A percentile compares a stretch with the other conserved stretches of the same genome.
These are phyloP conservation scores for Stenolophus ochropezus DNA, from an alignment of 2,888 invertebrate species.

Conservation along the genomic window DNA sequence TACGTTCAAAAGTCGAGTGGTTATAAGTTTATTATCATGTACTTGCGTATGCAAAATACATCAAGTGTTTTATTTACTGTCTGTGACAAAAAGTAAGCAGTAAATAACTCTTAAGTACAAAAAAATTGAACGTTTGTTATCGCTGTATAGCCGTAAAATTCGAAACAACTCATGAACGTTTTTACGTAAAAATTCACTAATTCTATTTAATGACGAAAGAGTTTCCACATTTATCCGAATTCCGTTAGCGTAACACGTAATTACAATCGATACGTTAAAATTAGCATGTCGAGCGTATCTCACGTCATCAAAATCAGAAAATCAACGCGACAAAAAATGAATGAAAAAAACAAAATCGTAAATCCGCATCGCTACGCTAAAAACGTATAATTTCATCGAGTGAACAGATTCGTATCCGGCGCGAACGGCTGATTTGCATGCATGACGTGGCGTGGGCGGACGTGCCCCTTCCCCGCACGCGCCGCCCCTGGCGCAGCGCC, in stretches of 20 bases:
- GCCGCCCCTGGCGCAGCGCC: slow-evolving; percentile 64
- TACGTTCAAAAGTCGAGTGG: neutral
- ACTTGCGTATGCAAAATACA: neutral
- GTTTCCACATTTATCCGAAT: neutral
- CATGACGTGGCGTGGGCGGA: slow-evolving; percentile 37
- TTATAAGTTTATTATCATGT: neutral
- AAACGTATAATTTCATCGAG: slow-evolving; percentile 56
- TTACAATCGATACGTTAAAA: slow-evolving; percentile 18
- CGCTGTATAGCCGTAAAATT: neutral
- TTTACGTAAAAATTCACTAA: neutral
- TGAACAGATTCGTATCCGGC: slow-evolving; percentile 56
- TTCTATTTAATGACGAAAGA: neutral
- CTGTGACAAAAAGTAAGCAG: neutral
- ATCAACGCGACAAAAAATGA: slow-evolving; percentile 23
- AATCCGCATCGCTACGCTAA: slow-evolving; percentile 39
- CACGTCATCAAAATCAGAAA: slow-evolving; percentile 42
- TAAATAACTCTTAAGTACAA: neutral
- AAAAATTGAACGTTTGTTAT: neutral
- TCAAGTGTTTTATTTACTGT: neutral
- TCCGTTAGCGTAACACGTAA: slow-evolving; percentile 18
- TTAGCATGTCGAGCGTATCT: slow-evolving; percentile 25
- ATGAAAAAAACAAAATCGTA: slow-evolving; percentile 30
- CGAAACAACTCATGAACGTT: neutral
- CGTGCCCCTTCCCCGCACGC: neutral
- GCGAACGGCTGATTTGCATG: slow-evolving; percentile 39